These are phyloP conservation scores for Euglossa dilemma DNA, from an alignment of 1,140 invertebrate genomes.

Conservation along the genomic window DNA sequence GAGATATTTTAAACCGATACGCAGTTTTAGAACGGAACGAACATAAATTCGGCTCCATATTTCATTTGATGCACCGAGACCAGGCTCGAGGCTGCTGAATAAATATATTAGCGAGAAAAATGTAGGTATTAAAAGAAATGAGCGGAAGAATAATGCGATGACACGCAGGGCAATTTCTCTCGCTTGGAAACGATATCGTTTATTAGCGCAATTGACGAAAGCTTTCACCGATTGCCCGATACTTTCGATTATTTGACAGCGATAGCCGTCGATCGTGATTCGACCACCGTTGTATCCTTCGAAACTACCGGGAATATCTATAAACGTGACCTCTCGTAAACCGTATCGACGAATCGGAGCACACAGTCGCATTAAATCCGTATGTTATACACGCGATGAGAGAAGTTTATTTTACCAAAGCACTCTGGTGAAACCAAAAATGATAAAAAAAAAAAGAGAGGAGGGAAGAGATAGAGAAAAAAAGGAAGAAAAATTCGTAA, in stretches of 20 bases:
- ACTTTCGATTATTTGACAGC: conserved; percentile 7
- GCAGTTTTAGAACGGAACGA: too few species aligned
- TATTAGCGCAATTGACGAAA: conserved; percentile 26
- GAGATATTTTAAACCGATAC: too few species aligned
- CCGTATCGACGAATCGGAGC: not conserved
- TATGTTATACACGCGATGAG: not conserved
- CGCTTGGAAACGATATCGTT: conserved; percentile 17
- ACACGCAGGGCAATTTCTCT: not conserved
- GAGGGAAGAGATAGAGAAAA: not conserved
- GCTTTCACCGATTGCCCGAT: conserved; percentile 12
- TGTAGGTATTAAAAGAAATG: not conserved
- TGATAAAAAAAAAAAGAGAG: not conserved
- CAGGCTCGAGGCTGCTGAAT: not conserved
- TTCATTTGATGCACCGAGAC: too few species aligned
- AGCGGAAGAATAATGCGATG: conserved; percentile 12
- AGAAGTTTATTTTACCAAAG: not conserved
- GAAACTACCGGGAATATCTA: not conserved
- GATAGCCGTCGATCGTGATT: conserved; percentile 13
- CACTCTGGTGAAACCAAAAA: not conserved
- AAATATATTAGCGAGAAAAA: not conserved
- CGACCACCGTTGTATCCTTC: not conserved
- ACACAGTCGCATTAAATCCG: not conserved
- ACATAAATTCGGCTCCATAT: too few species aligned
- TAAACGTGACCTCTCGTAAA: not conserved
- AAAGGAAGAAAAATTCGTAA: too few species aligned